A percentile compares a stretch with the other conserved stretches of the same genome.
phyloP scores from a whole-genome alignment of 2,113 vertebrate species.

The Echinops telfairi region DNA sequence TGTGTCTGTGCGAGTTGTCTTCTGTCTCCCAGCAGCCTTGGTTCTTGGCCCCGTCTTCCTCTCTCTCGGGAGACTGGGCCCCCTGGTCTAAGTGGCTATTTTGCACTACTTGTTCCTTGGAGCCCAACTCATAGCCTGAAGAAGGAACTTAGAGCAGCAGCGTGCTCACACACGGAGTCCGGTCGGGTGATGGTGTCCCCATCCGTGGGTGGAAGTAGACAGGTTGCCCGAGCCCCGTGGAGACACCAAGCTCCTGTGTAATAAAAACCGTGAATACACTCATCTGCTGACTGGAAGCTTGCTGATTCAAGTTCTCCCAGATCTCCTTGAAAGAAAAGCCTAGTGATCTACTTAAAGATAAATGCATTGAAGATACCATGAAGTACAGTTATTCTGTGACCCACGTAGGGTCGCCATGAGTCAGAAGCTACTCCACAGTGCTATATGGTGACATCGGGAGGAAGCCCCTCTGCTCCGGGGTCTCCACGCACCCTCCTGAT shows the following conservation, averaged over 20 bases:
- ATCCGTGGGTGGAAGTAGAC: neutral
- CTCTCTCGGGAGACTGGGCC: too few species aligned
- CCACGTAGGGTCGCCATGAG: neutral
- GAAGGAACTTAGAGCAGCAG: neutral
- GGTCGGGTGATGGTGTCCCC: fast-evolving
- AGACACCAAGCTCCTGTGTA: neutral
- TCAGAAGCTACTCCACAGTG: neutral
- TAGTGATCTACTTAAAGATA: neutral
- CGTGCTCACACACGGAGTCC: neutral
- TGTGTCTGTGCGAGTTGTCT: neutral
- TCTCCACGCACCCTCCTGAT: neutral
- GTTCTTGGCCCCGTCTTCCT: neutral
- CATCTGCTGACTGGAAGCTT: neutral
- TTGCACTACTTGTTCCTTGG: neutral
- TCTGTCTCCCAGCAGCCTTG: neutral
- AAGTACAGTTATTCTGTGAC: neutral
- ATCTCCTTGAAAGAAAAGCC: neutral
- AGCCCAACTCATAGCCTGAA: neutral
- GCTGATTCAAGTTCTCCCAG: neutral
- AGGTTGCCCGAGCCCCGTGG: neutral
- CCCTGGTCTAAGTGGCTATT: fast-evolving
- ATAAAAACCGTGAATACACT: neutral
- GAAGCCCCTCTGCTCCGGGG: neutral
- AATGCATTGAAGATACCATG: neutral
- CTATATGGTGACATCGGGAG: neutral